Conservation (phyloP, 2,888 invertebrate genomes). For the Callimorpha dominula region DNA sequence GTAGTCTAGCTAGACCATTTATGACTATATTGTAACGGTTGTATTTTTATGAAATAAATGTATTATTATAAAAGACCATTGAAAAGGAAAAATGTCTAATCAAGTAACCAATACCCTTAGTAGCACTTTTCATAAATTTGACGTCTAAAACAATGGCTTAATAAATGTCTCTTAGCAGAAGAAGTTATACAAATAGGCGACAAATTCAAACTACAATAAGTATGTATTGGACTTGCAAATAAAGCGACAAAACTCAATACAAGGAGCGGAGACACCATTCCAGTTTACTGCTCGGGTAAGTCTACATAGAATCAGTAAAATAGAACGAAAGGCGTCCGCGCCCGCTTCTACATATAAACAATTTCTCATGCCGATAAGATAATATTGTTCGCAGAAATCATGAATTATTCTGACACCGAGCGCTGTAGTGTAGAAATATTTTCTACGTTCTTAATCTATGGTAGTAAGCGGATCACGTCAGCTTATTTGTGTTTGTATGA, state of each 20-base stretch:
- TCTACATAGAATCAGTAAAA: constrained; percentile 66
- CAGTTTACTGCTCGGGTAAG: constrained; percentile 58
- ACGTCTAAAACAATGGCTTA: background rate
- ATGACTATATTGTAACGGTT: too few relatives aligned
- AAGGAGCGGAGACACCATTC: constrained; percentile 60
- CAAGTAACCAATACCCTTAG: background rate
- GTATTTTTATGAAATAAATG: too few relatives aligned
- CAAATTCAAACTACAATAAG: constrained; percentile 50
- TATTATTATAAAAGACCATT: too few relatives aligned
- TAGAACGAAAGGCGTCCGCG: constrained; percentile 66
- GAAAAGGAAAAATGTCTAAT: too few relatives aligned
- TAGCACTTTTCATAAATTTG: background rate
- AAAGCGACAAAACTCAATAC: constrained; percentile 63
- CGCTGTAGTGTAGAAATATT: constrained; percentile 70
- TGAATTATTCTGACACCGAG: constrained; percentile 67
- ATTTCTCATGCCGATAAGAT: constrained; percentile 77
- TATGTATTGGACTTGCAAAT: constrained; percentile 59
- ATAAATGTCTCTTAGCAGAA: constrained; percentile 16
- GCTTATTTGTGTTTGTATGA: constrained; percentile 85
- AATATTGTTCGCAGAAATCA: constrained; percentile 67
- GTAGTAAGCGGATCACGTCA: constrained; percentile 85
- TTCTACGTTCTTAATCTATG: constrained; percentile 77
- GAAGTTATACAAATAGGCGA: constrained; percentile 37
- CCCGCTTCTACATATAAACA: constrained; percentile 68
- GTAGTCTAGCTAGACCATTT: too few relatives aligned